Base-by-base conservation (phyloP, 37 sponge, comb jelly and placozoan genomes). In the Corticium candelabrum region DNA sequence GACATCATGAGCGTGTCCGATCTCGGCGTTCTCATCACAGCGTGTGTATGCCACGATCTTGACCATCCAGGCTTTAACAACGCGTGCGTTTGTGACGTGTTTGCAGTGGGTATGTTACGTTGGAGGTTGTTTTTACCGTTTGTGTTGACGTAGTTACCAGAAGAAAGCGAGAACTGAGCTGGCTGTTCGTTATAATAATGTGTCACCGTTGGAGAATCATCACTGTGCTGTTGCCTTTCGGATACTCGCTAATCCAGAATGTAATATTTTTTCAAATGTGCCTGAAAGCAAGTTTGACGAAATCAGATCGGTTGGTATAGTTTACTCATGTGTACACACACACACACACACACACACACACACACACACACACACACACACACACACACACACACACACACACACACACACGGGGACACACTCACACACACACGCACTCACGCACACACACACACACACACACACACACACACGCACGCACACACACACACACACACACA, bases 61-160 rank as follows among this genome's bases (percentile, higher is more conserved):
- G 94, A 93, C 67, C 94, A 93, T 43, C 94, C 94, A 3, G 94
- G 94, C 36, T 89, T 82, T 75, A 93, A 81, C 41, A 93, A 93
- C 79, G 78, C 80, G 94, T 93, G 30, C 79, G 86, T 50, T 4
- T 89, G 85, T n/a, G n/a, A n/a, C n/a, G n/a, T n/a, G n/a, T n/a
- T n/a, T n/a, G n/a, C n/a, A n/a, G n/a, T n/a, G n/a, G n/a, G n/a
- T n/a, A n/a, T n/a, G n/a, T n/a, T n/a, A n/a, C n/a, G n/a, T n/a
- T n/a, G n/a, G n/a, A n/a, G n/a, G n/a, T n/a, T n/a, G n/a, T n/a
- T n/a, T n/a, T n/a, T n/a, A n/a, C n/a, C n/a, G n/a, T n/a, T n/a
- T n/a, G n/a, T n/a, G n/a, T n/a, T n/a, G n/a, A n/a, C n/a, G n/a
- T n/a, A 89, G 90, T 1, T 89, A 89, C 40, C 90, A 89, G 78